Evolutionary conservation across 2,113 vertebrate species (phyloP).

Genomic region (Thryonomys swinderianus): DNA sequence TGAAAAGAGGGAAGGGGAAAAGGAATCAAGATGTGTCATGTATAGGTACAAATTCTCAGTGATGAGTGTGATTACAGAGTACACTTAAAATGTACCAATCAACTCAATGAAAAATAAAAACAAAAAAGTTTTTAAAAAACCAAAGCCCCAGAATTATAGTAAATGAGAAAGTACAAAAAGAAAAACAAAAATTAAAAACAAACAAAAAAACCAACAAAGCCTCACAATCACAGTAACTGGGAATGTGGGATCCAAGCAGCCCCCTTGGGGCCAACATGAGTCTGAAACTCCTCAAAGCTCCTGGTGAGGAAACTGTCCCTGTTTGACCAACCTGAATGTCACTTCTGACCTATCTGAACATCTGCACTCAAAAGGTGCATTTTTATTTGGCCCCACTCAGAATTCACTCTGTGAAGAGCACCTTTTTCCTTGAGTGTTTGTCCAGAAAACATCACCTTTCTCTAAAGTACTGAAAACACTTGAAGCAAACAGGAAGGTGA

Average conservation of each 20-base stretch:
- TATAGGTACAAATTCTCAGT: no score
- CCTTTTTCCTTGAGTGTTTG: not conserved
- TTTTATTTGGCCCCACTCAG: constrained; percentile 17
- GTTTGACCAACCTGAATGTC: not conserved
- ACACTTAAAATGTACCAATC: no score
- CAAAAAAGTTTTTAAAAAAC: no score
- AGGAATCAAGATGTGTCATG: no score
- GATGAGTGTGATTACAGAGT: no score
- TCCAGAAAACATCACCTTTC: not conserved
- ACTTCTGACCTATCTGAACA: not conserved
- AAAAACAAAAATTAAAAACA: no score
- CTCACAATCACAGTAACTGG: not conserved
- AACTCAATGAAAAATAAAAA: no score
- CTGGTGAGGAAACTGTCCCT: not conserved
- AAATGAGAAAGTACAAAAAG: no score
- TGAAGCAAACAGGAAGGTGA: not conserved
- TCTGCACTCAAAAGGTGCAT: not conserved
- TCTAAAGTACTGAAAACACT: not conserved
- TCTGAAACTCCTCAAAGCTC: not conserved
- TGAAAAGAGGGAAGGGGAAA: no score
- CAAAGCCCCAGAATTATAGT: no score
- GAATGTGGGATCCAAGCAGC: not conserved
- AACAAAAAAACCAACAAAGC: not conserved
- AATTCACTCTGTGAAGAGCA: not conserved
- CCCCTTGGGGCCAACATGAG: not conserved